Evolutionary conservation across 2,797 vertebrate genomes (phyloP).

Genomic region (Ctenosaura bakeri): DNA sequence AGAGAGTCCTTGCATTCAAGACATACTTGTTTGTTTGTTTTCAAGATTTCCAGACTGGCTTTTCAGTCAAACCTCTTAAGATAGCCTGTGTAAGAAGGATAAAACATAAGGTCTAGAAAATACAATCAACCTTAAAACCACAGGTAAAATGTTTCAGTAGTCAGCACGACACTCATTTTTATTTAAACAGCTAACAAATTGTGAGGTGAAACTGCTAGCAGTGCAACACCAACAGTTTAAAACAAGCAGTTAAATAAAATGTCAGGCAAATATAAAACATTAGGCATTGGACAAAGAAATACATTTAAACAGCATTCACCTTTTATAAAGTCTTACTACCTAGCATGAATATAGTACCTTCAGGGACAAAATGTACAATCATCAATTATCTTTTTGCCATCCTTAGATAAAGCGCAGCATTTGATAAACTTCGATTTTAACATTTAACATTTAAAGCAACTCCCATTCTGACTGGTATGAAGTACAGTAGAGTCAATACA

Average conservation of each 20-base stretch:
- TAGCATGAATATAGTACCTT: background rate
- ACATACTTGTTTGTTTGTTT: background rate
- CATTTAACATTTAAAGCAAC: background rate
- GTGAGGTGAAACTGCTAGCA: background rate
- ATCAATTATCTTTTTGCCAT: background rate
- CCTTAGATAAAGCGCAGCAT: background rate
- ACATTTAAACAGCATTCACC: background rate
- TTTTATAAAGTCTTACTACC: background rate
- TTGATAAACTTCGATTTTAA: background rate
- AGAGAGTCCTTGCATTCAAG: background rate
- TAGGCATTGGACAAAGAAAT: background rate
- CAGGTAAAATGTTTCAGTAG: background rate
- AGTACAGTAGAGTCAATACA: no score
- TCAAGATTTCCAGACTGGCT: background rate
- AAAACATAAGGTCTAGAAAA: background rate
- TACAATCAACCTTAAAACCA: background rate
- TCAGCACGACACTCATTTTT: background rate
- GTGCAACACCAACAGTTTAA: background rate
- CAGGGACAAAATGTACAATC: background rate
- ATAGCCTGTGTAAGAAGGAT: background rate
- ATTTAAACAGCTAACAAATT: background rate
- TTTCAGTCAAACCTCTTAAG: background rate
- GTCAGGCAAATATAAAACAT: background rate
- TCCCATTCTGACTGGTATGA: no score
- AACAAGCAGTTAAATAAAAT: background rate